Conservation (phyloP, 2,797 vertebrate genomes). For the Salarias fasciatus region DNA sequence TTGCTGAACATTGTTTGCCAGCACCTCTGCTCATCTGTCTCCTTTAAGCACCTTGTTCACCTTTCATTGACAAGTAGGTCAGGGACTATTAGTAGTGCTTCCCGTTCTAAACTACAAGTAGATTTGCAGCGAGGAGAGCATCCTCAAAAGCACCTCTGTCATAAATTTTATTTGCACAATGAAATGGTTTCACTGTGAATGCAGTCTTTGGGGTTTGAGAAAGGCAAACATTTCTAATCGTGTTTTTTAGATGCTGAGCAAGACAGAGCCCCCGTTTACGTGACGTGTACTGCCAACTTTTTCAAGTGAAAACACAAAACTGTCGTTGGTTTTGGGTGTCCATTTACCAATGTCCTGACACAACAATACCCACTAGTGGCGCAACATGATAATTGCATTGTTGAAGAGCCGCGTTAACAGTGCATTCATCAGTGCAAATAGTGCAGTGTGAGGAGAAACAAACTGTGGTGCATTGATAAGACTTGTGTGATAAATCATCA, state of each 20-base stretch:
- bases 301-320: too few species aligned
- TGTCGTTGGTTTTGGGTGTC: too few species aligned
- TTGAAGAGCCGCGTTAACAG: too few species aligned
- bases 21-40: slow-evolving; percentile 15
- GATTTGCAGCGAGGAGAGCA: background rate
- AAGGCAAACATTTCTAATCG: background rate
- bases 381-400: too few species aligned
- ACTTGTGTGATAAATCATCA: too few species aligned
- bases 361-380: too few species aligned
- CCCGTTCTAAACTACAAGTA: background rate
- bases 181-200: background rate
- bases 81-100: background rate
- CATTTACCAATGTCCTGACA: too few species aligned
- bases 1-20: slow-evolving; percentile 20
- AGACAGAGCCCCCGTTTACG: background rate
- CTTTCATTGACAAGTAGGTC: slow-evolving; percentile 11
- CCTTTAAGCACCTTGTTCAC: slow-evolving; percentile 10
- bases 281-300: too few species aligned
- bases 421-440: too few species aligned
- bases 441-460: too few species aligned
- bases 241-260: background rate
- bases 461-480: too few species aligned
- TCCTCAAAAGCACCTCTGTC: background rate
- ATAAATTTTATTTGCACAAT: background rate
- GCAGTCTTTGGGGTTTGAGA: background rate